phyloP scores from a whole-genome alignment of 2,113 vertebrate species.

The Cheilinus undulatus region DNA sequence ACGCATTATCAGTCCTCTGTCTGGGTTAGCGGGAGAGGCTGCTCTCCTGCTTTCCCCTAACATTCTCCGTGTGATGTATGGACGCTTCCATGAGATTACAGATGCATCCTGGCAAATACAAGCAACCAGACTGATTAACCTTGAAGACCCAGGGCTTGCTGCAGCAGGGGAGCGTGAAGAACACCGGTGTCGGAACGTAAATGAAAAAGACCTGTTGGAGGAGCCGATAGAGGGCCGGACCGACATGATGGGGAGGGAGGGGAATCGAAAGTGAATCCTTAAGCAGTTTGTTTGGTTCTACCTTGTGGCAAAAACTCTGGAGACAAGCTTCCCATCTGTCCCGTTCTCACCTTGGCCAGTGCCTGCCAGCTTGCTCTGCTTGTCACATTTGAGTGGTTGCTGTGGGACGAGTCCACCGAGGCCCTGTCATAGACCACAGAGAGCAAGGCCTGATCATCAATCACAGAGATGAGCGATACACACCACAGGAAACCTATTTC shows the following conservation, averaged over 20 bases:
- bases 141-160: conserved; percentile 49
- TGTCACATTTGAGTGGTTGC: conserved; percentile 79
- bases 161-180: conserved; percentile 67
- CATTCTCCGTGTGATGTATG: conserved; percentile 68
- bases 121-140: conserved; percentile 67
- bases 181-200: conserved; percentile 59
- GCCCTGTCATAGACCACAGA: conserved; percentile 70
- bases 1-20: conserved; percentile 64
- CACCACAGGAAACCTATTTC: conserved; percentile 48
- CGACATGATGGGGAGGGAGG: conserved; percentile 25
- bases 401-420: conserved; percentile 71
- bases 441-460: conserved; percentile 73
- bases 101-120: conserved; percentile 58
- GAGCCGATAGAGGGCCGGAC: conserved; percentile 23
- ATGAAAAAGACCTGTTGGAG: conserved; percentile 56
- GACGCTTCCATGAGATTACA: conserved; percentile 70
- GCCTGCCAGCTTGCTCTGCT: conserved; percentile 65
- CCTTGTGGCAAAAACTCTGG: conserved; percentile 59
- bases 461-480: conserved; percentile 72
- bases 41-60: conserved; percentile 38
- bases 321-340: conserved; percentile 72
- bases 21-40: conserved; percentile 66
- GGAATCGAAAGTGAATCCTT: conserved; percentile 69
- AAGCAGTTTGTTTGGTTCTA: conserved; percentile 67
- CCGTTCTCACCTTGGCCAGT: conserved; percentile 77